A percentile compares a stretch with the other conserved stretches of the same genome.
Evolutionary conservation across 1,140 invertebrate species (phyloP).

Genomic region (Teleogryllus occipitalis): DNA sequence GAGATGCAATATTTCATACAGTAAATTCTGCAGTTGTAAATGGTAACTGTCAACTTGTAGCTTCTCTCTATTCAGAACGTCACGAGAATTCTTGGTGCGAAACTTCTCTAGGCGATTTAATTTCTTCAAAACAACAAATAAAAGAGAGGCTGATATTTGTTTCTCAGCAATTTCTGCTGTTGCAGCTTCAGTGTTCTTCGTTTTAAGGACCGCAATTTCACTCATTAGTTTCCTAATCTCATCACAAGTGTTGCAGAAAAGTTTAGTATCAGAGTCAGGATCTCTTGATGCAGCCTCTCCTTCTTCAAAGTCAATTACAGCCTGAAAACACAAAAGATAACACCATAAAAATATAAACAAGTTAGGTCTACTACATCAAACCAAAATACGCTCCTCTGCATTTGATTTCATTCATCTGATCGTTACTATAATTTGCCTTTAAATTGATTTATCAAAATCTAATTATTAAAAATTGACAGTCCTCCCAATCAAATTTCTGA

Average conservation of each 20-base stretch:
- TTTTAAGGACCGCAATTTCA: slow-evolving; percentile 57
- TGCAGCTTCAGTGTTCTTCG: slow-evolving; percentile 47
- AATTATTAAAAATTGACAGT: not conserved
- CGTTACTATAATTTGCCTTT: not conserved
- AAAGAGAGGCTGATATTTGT: slow-evolving; percentile 59
- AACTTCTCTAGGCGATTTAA: slow-evolving; percentile 86
- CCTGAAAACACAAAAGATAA: slow-evolving; percentile 37
- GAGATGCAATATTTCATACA: slow-evolving; percentile 90
- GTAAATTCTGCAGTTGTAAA: slow-evolving; percentile 85
- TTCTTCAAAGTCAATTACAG: slow-evolving; percentile 61
- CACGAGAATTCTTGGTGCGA: slow-evolving; percentile 67
- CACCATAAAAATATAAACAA: not conserved
- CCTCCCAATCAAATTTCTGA: not conserved
- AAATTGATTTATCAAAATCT: not conserved
- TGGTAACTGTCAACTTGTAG: slow-evolving; percentile 82
- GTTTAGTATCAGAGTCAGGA: slow-evolving; percentile 53
- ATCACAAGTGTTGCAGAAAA: slow-evolving; percentile 59
- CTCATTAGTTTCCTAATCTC: slow-evolving; percentile 53
- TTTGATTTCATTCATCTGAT: not conserved
- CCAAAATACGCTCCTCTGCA: too few species aligned
- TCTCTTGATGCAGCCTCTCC: slow-evolving; percentile 56
- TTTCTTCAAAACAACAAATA: slow-evolving; percentile 76
- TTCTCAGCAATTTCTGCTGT: slow-evolving; percentile 53
- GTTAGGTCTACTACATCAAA: too few species aligned
- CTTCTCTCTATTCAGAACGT: slow-evolving; percentile 69